Evolutionary conservation across 2,113 vertebrate species (phyloP).

Genomic region (Saguinus imperator): DNA sequence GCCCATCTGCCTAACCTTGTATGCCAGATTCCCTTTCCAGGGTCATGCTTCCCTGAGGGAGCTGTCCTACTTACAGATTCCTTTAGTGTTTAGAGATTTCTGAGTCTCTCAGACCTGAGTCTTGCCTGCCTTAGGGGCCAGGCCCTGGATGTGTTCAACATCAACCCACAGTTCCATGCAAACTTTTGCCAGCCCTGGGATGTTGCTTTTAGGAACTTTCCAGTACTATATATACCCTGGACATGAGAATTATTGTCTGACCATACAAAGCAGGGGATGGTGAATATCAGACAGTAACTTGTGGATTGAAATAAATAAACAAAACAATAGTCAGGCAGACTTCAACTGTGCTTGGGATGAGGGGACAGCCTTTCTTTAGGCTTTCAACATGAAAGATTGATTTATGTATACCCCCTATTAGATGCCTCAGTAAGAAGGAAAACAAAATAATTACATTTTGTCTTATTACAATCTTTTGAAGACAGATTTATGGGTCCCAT

Average conservation of each 20-base stretch:
- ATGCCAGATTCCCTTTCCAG: background rate
- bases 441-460: background rate
- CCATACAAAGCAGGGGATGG: background rate
- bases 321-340: background rate
- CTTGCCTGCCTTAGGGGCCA: background rate
- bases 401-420: background rate
- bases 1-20: background rate
- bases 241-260: background rate
- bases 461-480: background rate
- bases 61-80: background rate
- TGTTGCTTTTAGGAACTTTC: background rate
- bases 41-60: background rate
- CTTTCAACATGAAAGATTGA: background rate
- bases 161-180: background rate
- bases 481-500: slow-evolving; percentile 10
- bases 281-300: background rate
- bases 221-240: background rate
- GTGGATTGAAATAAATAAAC: background rate
- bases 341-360: background rate
- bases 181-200: background rate
- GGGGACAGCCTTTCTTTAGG: background rate
- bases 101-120: background rate
- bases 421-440: background rate
- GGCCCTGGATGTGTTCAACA: background rate
- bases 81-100: background rate